These are phyloP conservation scores for Nowickia ferox DNA, from an alignment of 2,888 invertebrate genomes.

Conservation along the genomic window DNA sequence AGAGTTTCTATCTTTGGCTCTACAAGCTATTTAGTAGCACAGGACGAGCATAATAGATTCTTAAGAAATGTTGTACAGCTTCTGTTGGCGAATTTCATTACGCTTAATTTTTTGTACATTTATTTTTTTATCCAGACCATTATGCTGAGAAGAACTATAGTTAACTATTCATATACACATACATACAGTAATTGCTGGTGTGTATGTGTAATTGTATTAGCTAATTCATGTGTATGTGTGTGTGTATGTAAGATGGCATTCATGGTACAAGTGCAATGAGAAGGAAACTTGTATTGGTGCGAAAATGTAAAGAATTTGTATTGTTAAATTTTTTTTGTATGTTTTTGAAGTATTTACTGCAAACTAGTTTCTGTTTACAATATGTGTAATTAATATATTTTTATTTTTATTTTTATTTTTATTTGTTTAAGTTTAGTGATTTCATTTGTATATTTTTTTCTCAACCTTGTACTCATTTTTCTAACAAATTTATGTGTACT, in stretches of 20 bases:
- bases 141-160: neutral
- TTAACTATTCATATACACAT: neutral
- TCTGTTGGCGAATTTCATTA: constrained; percentile 16
- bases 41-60: constrained; percentile 43
- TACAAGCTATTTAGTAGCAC: constrained; percentile 27
- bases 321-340: neutral
- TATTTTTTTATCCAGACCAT: neutral
- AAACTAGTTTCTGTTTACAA: constrained; percentile 28
- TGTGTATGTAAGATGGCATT: constrained; percentile 8
- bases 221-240: neutral
- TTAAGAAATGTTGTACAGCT: constrained; percentile 23
- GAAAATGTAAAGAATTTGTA: constrained; percentile 1
- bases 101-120: neutral
- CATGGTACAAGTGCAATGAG: constrained; percentile 34
- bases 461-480: constrained; percentile 52
- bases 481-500: neutral
- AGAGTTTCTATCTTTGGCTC: constrained; percentile 12
- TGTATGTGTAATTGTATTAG: neutral
- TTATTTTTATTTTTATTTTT: constrained; percentile 6
- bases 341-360: constrained; percentile 43
- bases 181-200: neutral
- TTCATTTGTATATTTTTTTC: neutral
- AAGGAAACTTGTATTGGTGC: constrained; percentile 30
- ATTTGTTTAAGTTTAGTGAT: neutral
- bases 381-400: constrained; percentile 37